Evolutionary conservation across 2,113 vertebrate species (phyloP).

Genomic region (Dasypus novemcinctus): DNA sequence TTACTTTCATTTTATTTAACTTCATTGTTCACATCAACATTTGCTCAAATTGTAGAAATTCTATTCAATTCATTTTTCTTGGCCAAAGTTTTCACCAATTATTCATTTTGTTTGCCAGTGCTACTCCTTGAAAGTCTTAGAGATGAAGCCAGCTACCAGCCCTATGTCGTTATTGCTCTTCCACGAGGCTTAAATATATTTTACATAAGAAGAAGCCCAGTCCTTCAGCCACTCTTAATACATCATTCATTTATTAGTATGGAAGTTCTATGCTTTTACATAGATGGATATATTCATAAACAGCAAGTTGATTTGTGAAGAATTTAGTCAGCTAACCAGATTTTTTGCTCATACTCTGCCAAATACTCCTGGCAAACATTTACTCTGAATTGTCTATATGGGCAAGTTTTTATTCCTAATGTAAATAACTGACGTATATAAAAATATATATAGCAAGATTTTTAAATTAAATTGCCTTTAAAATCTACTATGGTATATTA

Average conservation of each 20-base stretch:
- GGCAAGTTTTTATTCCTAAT: background rate
- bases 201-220: background rate
- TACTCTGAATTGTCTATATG: background rate
- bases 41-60: constrained; percentile 30
- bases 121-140: background rate
- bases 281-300: background rate
- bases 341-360: background rate
- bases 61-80: constrained; percentile 18
- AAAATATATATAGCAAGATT: background rate
- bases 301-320: background rate
- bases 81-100: background rate
- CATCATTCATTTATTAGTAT: background rate
- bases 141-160: background rate
- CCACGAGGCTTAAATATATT: background rate
- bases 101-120: background rate
- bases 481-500: background rate
- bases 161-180: background rate
- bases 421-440: no score
- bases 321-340: background rate
- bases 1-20: constrained; percentile 24
- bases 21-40: background rate
- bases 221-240: background rate
- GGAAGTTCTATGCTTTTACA: background rate
- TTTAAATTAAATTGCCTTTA: background rate
- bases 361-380: constrained; percentile 26